These are phyloP conservation scores for Lampris incognitus DNA, from an alignment of 2,113 vertebrate genomes.

Conservation along the genomic window DNA sequence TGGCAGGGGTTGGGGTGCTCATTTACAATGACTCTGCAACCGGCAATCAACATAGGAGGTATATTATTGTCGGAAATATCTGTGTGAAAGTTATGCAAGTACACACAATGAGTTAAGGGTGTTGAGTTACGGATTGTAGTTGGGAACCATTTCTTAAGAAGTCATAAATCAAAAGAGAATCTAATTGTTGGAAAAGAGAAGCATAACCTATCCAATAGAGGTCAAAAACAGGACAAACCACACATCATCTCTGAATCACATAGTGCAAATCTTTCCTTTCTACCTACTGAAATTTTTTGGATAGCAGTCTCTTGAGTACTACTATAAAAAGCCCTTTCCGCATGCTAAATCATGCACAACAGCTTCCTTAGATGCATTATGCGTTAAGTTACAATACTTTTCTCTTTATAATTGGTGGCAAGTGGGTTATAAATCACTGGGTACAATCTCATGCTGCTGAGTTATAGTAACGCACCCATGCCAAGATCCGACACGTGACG, in stretches of 20 bases:
- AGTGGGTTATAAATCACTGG: conserved; percentile 65
- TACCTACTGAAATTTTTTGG: conserved; percentile 38
- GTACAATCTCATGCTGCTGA: conserved; percentile 56
- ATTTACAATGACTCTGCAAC: too few species aligned
- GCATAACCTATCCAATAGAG: conserved; percentile 42
- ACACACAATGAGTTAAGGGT: conserved; percentile 34
- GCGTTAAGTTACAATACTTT: conserved; percentile 48
- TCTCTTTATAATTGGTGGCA: conserved; percentile 52
- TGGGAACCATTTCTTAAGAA: conserved; percentile 36
- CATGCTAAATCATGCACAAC: not conserved
- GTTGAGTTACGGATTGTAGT: conserved; percentile 48
- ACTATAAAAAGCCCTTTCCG: conserved; percentile 12
- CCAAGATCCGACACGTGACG: conserved; percentile 61
- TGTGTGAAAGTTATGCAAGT: conserved; percentile 33
- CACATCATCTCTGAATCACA: conserved; percentile 58
- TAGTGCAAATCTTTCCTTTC: conserved; percentile 52
- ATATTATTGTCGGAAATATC: conserved; percentile 31
- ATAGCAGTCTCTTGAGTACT: conserved; percentile 29
- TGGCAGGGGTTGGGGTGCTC: too few species aligned
- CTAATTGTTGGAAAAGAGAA: conserved; percentile 33
- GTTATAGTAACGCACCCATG: conserved; percentile 51
- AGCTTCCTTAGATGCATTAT: conserved; percentile 15
- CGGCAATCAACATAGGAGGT: conserved; percentile 7
- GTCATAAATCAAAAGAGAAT: conserved; percentile 59
- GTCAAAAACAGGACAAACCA: conserved; percentile 67